Evolutionary conservation across 2,888 invertebrate genomes (phyloP).

Genomic region (Volucella inflata): DNA sequence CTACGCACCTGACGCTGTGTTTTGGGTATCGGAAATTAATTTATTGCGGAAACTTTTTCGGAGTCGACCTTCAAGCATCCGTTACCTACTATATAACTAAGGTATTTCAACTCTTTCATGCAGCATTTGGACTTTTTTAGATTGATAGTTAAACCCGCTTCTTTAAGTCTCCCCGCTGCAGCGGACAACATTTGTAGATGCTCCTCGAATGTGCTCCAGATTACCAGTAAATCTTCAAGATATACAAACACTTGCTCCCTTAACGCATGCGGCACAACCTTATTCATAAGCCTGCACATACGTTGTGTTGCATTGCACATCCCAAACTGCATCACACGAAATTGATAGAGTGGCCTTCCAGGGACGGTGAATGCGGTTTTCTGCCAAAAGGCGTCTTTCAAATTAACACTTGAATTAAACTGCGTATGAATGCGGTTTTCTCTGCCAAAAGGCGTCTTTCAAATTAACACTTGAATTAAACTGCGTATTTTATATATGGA

Average conservation of each 20-base stretch:
- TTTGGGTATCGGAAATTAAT: slow-evolving; percentile 15
- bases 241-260: slow-evolving; percentile 9
- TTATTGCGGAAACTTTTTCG: neutral
- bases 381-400: slow-evolving; percentile 55
- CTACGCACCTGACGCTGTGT: slow-evolving; percentile 5
- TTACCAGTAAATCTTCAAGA: slow-evolving; percentile 13
- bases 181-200: slow-evolving; percentile 1
- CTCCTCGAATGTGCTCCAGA: slow-evolving; percentile 6
- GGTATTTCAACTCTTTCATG: slow-evolving; percentile 8
- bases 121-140: slow-evolving; percentile 12
- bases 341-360: slow-evolving; percentile 6
- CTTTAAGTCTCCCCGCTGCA: neutral
- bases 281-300: slow-evolving; percentile 6
- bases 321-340: slow-evolving; percentile 49
- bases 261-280: slow-evolving; percentile 4
- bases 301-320: slow-evolving; percentile 4
- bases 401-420: slow-evolving; percentile 21
- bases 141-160: slow-evolving; percentile 15
- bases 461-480: slow-evolving; percentile 19
- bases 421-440: too few species aligned
- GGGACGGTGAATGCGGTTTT: slow-evolving; percentile 58
- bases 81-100: slow-evolving; percentile 35
- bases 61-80: slow-evolving; percentile 20
- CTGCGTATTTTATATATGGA: slow-evolving; percentile 35
- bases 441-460: slow-evolving; percentile 18